phyloP scores from a whole-genome alignment of 2,888 invertebrate species.

The Drosophila tanythrix region DNA sequence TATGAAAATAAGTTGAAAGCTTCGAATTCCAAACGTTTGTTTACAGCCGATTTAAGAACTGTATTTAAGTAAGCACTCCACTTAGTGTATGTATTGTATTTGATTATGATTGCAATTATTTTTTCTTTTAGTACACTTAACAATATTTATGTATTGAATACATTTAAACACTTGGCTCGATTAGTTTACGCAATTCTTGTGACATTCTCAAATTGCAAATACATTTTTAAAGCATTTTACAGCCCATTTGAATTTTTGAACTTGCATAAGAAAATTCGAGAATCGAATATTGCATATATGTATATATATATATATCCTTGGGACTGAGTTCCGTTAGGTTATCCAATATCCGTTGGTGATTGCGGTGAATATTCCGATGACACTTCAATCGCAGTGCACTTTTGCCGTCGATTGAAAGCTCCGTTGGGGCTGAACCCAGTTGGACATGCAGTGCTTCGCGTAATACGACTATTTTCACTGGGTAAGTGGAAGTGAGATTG shows the following conservation, averaged over 20 bases:
- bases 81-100: conserved; percentile 56
- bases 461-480: conserved; percentile 36
- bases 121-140: conserved; percentile 33
- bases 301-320: conserved; percentile 20
- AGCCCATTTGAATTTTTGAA: conserved; percentile 17
- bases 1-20: conserved; percentile 6
- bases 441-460: conserved; percentile 32
- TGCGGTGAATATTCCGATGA: conserved; percentile 37
- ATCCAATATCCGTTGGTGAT: conserved; percentile 29
- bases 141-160: conserved; percentile 35
- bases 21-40: conserved; percentile 52
- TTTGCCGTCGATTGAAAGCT: conserved; percentile 31
- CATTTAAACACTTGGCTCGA: conserved; percentile 35
- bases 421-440: conserved; percentile 43
- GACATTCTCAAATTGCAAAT: conserved; percentile 40
- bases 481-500: conserved; percentile 22
- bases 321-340: conserved; percentile 24
- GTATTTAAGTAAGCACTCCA: conserved; percentile 43
- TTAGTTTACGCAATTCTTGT: conserved; percentile 51
- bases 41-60: conserved; percentile 4
- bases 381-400: conserved; percentile 7
- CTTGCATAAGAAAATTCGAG: neutral
- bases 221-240: conserved; percentile 31
- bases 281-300: conserved; percentile 26
- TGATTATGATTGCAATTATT: conserved; percentile 3